These are phyloP conservation scores for Galeopterus variegatus DNA, from an alignment of 2,113 vertebrate genomes.

Conservation along the genomic window DNA sequence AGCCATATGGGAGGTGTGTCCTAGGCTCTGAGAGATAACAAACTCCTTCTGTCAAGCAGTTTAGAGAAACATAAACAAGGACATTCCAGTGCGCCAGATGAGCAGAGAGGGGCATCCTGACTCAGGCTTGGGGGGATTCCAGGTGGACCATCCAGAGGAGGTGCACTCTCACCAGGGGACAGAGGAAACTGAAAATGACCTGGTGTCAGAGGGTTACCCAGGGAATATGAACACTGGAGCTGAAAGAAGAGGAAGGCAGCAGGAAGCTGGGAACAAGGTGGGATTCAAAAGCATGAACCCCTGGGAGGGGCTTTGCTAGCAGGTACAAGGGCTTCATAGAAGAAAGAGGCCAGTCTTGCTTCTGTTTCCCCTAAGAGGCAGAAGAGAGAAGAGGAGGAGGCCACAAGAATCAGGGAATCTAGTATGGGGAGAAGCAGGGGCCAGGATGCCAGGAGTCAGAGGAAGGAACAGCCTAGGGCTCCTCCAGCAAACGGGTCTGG, in stretches of 20 bases:
- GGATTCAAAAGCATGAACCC: neutral
- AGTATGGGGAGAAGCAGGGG: neutral
- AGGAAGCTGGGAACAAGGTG: neutral
- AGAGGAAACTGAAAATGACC: slow-evolving; percentile 22
- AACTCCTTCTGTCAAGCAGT: slow-evolving; percentile 11
- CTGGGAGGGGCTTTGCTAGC: neutral
- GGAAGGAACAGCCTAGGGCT: neutral
- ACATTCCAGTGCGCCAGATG: neutral
- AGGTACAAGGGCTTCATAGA: neutral
- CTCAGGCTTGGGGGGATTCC: slow-evolving; percentile 17
- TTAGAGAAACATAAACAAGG: slow-evolving; percentile 58
- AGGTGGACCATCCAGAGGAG: neutral
- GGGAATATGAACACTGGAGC: neutral
- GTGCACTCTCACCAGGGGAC: neutral
- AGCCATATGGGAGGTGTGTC: neutral
- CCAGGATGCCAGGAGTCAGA: neutral
- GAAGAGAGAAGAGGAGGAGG: neutral
- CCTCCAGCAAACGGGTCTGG: neutral
- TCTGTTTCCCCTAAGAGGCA: neutral
- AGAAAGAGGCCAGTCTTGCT: neutral
- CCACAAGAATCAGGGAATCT: neutral
- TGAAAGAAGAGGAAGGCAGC: neutral
- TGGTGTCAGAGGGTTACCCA: neutral
- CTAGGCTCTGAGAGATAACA: neutral
- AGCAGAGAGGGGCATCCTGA: neutral